These are phyloP conservation scores for Sula dactylatra DNA, from an alignment of 2,113 vertebrate genomes.

Conservation along the genomic window DNA sequence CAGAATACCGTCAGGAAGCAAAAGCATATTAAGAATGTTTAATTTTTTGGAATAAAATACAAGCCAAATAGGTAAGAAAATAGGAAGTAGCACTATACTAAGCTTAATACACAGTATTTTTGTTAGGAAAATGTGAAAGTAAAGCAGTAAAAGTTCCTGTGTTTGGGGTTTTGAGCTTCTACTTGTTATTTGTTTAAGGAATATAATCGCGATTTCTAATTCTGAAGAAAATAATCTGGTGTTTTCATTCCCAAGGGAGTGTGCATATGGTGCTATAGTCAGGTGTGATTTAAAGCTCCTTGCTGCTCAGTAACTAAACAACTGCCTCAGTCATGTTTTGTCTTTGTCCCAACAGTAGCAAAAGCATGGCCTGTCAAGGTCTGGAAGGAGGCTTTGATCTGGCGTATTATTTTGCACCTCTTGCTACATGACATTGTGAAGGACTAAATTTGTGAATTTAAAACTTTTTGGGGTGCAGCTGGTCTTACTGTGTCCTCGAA, in stretches of 20 bases:
- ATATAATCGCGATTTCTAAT: background rate
- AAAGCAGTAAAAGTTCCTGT: background rate
- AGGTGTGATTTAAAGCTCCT: background rate
- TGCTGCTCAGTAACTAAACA: background rate
- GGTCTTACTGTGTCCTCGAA: background rate
- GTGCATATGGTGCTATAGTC: background rate
- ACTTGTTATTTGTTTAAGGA: background rate
- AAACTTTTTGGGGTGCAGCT: background rate
- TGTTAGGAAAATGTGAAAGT: background rate
- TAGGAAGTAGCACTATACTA: background rate
- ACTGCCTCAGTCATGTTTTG: background rate
- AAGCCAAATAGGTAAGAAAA: background rate
- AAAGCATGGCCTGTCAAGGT: background rate
- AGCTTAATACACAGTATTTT: background rate
- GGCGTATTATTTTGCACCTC: background rate
- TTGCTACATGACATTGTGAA: background rate
- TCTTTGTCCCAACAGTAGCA: background rate
- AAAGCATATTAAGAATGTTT: background rate
- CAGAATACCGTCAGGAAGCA: background rate
- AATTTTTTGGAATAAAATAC: background rate
- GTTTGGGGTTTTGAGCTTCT: background rate
- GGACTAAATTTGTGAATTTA: background rate
- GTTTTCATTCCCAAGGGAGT: background rate
- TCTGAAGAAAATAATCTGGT: background rate
- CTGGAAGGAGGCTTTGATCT: background rate